phyloP scores from a whole-genome alignment of 2,113 vertebrate genomes.

The Corythornis madagascariensis region DNA sequence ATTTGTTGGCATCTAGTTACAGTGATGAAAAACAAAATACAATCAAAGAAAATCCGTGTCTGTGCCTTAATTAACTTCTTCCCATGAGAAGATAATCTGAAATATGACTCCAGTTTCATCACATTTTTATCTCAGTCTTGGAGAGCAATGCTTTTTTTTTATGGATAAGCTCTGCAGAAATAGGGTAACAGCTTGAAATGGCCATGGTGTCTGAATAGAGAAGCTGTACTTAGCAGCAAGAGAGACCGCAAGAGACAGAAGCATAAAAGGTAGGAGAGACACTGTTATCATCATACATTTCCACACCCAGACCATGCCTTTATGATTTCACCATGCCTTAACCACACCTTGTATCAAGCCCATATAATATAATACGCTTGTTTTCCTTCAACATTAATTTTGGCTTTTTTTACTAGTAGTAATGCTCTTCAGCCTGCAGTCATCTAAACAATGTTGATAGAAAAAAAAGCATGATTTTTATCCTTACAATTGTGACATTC shows the following conservation, averaged over 20 bases:
- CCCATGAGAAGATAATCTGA: background rate
- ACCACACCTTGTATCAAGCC: background rate
- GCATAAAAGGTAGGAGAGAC: background rate
- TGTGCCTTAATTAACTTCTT: background rate
- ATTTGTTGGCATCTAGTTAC: background rate
- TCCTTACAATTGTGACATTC: fast-evolving
- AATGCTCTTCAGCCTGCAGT: background rate
- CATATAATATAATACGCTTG: background rate
- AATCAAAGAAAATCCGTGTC: background rate
- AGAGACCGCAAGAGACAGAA: background rate
- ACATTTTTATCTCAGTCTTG: background rate
- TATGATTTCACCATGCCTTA: background rate
- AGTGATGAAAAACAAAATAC: background rate
- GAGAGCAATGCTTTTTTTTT: background rate
- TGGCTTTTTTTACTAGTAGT: background rate
- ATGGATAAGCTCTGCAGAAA: background rate
- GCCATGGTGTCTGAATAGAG: background rate
- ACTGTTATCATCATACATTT: background rate
- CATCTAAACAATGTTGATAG: background rate
- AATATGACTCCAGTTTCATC: background rate
- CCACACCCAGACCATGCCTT: background rate
- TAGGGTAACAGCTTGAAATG: background rate
- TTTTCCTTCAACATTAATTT: background rate
- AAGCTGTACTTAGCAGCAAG: background rate
- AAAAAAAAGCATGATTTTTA: background rate